A percentile compares a stretch with the other conserved stretches of the same genome.
Conservation (phyloP, 2,797 vertebrate species). For the Carcharodon carcharias region DNA sequence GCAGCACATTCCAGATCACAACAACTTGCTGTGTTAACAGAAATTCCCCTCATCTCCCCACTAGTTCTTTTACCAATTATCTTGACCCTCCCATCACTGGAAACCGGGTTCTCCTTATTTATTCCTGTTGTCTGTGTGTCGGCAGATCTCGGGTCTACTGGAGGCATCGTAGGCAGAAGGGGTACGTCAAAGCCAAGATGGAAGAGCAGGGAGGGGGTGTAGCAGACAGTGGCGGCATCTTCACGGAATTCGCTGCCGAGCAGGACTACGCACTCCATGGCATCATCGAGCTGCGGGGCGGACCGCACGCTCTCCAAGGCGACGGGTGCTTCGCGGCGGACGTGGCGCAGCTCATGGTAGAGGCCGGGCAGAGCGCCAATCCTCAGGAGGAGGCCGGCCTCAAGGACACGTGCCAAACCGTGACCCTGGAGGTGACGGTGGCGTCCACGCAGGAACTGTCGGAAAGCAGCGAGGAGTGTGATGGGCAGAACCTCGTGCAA, state of each 20-base stretch:
- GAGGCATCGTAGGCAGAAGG: no score
- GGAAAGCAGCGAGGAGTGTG: neutral
- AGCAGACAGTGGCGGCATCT: neutral
- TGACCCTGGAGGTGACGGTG: conserved; percentile 15
- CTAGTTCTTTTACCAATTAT: neutral
- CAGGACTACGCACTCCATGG: neutral
- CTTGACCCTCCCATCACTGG: neutral
- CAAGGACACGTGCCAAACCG: neutral
- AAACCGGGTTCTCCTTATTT: neutral
- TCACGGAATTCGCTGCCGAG: neutral
- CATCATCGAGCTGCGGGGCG: neutral
- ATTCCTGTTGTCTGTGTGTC: neutral
- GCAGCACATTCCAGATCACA: neutral
- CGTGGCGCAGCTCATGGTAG: neutral
- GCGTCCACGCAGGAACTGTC: neutral
- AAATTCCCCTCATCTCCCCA: neutral
- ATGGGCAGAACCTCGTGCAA: neutral
- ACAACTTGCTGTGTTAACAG: neutral
- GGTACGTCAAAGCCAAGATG: neutral
- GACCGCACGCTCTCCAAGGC: neutral
- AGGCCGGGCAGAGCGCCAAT: neutral
- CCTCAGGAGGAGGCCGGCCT: neutral
- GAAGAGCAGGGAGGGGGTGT: neutral
- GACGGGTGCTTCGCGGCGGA: neutral
- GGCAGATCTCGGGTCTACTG: neutral